Conservation (phyloP, 2,888 invertebrate genomes). For the Agrochola lychnidis region DNA sequence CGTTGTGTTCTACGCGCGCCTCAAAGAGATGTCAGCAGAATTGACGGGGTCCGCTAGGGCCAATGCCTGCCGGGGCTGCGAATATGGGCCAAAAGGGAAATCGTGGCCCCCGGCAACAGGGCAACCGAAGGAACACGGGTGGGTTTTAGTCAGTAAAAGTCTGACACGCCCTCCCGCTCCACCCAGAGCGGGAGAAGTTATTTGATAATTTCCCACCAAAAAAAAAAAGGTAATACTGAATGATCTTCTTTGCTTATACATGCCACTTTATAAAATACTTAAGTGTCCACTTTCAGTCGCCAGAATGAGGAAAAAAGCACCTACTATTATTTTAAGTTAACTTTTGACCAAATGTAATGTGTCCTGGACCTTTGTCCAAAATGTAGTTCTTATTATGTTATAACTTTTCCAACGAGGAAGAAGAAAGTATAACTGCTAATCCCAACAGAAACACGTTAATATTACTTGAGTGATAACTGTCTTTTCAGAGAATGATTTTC, state of each 20-base stretch:
- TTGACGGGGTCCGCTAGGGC: too few species aligned
- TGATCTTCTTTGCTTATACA: constrained; percentile 16
- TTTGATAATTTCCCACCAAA: too few species aligned
- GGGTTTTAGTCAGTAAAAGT: too few species aligned
- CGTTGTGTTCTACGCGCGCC: too few species aligned
- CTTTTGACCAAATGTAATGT: background rate
- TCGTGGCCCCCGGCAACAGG: too few species aligned
- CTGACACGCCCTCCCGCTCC: too few species aligned
- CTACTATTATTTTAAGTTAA: constrained; percentile 20
- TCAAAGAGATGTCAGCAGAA: too few species aligned
- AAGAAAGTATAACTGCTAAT: constrained; percentile 3
- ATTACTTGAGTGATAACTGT: background rate
- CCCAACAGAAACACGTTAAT: background rate
- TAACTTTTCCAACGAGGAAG: constrained; percentile 16
- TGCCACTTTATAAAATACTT: constrained; percentile 8
- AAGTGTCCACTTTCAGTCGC: constrained; percentile 14
- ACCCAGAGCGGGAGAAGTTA: too few species aligned
- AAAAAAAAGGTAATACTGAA: background rate
- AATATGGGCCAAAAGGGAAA: too few species aligned
- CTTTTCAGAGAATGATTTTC: constrained; percentile 7
- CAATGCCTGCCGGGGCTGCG: too few species aligned
- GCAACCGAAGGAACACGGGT: too few species aligned
- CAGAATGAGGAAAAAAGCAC: constrained; percentile 7
- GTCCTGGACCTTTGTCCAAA: background rate
- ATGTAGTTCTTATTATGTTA: constrained; percentile 8